Percentiles rank a stretch among this genome's conserved stretches.
Conservation (phyloP, 2,797 vertebrate species). For the Premnoplex brunnescens region DNA sequence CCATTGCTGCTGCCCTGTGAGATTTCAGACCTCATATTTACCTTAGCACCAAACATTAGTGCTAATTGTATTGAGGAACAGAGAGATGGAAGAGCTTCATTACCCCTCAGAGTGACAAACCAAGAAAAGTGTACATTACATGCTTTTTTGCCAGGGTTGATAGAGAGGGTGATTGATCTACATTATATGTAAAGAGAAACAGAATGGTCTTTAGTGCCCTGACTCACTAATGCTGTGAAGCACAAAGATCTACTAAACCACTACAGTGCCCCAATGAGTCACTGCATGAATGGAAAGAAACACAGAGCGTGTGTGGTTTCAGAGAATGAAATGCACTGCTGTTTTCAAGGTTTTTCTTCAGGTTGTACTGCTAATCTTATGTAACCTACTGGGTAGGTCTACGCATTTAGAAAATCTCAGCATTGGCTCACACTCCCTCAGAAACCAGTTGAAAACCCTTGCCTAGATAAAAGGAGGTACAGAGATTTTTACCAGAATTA, state of each 20-base stretch:
- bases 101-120: neutral
- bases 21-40: neutral
- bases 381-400: neutral
- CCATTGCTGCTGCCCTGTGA: neutral
- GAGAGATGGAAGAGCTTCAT: neutral
- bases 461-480: neutral
- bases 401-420: neutral
- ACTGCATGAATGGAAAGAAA: neutral
- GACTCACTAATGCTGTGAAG: neutral
- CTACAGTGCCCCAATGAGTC: too few species aligned
- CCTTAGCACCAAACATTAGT: neutral
- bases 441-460: neutral
- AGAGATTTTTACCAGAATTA: neutral
- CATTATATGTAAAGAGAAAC: neutral
- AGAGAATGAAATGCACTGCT: neutral
- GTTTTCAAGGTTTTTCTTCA: neutral
- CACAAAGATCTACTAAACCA: neutral
- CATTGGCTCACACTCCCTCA: neutral
- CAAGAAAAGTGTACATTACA: neutral
- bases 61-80: neutral
- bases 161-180: neutral
- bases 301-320: accelerated
- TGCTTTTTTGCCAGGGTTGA: neutral
- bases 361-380: neutral
- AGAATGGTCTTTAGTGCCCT: neutral